phyloP scores from a whole-genome alignment of 1,140 invertebrate genomes.

The Drosophila orosa region DNA sequence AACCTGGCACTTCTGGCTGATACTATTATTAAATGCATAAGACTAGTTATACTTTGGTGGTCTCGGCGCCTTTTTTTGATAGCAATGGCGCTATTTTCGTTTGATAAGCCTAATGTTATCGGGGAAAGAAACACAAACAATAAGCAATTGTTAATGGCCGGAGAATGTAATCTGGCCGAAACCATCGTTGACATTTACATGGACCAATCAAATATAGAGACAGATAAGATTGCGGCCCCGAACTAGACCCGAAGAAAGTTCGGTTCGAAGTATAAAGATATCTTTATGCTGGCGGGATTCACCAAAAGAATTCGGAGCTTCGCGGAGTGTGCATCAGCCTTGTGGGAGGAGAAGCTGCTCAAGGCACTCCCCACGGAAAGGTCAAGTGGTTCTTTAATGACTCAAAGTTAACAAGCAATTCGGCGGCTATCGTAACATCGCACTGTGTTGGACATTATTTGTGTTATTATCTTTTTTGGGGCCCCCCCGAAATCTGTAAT shows the following conservation, averaged over 20 bases:
- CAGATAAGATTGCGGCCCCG: constrained; percentile 21
- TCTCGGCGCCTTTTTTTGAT: not conserved
- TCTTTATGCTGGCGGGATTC: constrained; percentile 12
- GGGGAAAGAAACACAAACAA: constrained; percentile 13
- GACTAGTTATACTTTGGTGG: constrained; percentile 5
- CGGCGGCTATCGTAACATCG: constrained; percentile 31
- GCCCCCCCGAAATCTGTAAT: constrained; percentile 26
- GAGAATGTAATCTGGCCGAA: constrained; percentile 10
- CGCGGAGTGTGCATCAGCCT: constrained; percentile 33
- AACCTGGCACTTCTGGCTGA: constrained; percentile 1
- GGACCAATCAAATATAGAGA: constrained; percentile 18
- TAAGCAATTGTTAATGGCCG: constrained; percentile 1
- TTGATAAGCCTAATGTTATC: constrained; percentile 22
- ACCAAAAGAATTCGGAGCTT: constrained; percentile 15
- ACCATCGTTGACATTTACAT: constrained; percentile 27
- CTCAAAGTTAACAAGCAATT: constrained; percentile 43
- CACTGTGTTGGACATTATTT: constrained; percentile 21
- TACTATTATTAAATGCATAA: not conserved
- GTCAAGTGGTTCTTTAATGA: constrained; percentile 43
- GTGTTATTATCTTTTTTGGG: constrained; percentile 1
- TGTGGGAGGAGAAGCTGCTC: constrained; percentile 34
- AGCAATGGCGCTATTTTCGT: not conserved
- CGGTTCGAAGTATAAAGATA: constrained; percentile 16
- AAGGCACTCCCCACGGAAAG: constrained; percentile 37
- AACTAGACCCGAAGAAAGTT: constrained; percentile 21